Conservation (phyloP, 2,888 invertebrate genomes). For the Tiliacea citrago region DNA sequence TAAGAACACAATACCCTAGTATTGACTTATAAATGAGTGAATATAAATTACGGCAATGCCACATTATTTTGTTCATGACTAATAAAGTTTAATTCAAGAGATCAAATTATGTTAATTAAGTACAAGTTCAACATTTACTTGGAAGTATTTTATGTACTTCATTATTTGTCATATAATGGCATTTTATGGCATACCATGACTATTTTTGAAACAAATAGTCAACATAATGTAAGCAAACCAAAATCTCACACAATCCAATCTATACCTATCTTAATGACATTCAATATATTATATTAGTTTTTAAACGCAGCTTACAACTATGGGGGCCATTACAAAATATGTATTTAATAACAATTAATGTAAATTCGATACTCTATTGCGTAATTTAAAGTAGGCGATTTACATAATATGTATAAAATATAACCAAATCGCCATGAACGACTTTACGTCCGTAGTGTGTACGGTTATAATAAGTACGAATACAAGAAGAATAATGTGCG, state of each 20-base stretch:
- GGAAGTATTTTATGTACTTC: slow-evolving; percentile 24
- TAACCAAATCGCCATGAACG: slow-evolving; percentile 22
- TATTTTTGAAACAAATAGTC: slow-evolving; percentile 30
- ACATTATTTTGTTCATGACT: slow-evolving; percentile 45
- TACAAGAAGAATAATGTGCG: slow-evolving; percentile 24
- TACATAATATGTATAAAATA: slow-evolving; percentile 1
- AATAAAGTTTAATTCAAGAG: slow-evolving; percentile 50
- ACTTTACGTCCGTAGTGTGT: background rate
- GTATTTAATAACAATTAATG: slow-evolving; percentile 52
- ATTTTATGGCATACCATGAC: slow-evolving; percentile 56
- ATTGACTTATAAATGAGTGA: slow-evolving; percentile 46
- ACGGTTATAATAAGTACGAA: slow-evolving; percentile 7
- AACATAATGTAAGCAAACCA: slow-evolving; percentile 38
- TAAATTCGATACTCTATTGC: slow-evolving; percentile 68
- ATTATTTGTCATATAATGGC: slow-evolving; percentile 44
- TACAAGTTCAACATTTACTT: slow-evolving; percentile 44
- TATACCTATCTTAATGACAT: slow-evolving; percentile 59
- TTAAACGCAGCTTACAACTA: slow-evolving; percentile 55
- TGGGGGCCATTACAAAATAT: slow-evolving; percentile 56
- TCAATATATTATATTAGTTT: slow-evolving; percentile 50
- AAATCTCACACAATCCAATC: slow-evolving; percentile 52
- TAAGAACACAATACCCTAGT: slow-evolving; percentile 49
- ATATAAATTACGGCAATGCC: slow-evolving; percentile 45
- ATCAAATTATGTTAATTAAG: slow-evolving; percentile 58
- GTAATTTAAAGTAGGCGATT: slow-evolving; percentile 38